A percentile compares a stretch with the other conserved stretches of the same genome.
These are phyloP conservation scores for Nephrotoma flavescens DNA, from an alignment of 2,888 invertebrate species.

Conservation along the genomic window DNA sequence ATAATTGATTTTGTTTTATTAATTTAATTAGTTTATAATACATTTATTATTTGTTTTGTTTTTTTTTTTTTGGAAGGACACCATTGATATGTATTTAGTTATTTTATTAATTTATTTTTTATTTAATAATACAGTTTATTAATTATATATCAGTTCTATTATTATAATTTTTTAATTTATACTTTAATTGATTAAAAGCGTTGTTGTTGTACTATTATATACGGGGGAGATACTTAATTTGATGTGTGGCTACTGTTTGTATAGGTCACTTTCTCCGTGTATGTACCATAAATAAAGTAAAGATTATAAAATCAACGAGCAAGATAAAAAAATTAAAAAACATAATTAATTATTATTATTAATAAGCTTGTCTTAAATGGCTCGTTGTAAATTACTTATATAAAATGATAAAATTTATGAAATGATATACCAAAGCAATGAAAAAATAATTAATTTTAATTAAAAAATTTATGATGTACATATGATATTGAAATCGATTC, in stretches of 20 bases:
- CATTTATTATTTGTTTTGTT: background rate
- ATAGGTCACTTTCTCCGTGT: no score
- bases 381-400: no score
- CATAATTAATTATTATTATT: no score
- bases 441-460: no score
- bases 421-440: no score
- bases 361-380: no score
- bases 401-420: no score
- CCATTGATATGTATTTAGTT: conserved; percentile 8
- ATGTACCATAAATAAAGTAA: no score
- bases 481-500: no score
- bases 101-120: background rate
- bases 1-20: background rate
- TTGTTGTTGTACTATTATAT: background rate
- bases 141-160: background rate
- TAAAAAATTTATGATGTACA: no score
- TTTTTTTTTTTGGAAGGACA: conserved; percentile 8
- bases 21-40: background rate
- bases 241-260: background rate
- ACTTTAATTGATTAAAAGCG: background rate
- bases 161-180: background rate
- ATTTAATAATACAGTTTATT: conserved; percentile 1
- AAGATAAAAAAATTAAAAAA: no score
- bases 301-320: no score
- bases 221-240: background rate